Evolutionary conservation across 2,113 vertebrate species (phyloP), one percentile per base, ranked within the genome.

Genomic region (Lethenteron camtschaticum): DNA sequence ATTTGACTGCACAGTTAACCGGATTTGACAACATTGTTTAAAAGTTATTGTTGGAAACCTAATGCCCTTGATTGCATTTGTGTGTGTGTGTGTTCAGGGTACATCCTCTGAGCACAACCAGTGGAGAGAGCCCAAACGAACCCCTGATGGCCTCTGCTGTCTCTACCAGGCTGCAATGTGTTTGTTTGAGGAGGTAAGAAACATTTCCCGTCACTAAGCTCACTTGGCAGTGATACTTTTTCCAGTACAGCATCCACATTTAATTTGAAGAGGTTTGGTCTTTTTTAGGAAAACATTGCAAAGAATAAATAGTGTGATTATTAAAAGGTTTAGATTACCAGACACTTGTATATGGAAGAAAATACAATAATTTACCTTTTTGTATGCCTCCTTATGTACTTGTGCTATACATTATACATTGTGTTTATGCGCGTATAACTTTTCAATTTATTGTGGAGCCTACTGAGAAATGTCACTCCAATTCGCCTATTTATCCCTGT

Each of bases 51-150:
- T 41, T 41, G 41, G 41, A 41, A 41, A 7, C 5, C 41, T 41
- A 41, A 41, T 41, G 41, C 41, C 41, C 41, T 41, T 41, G 3
- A 41, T 41, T 41, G 41, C 41, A 41, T 41, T 7, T 41, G 41
- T 41, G 6, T 41, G 41, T 41, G 41, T 41, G 24, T 41, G 41
- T 41, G 68, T 57, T 56, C 74, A 97, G 94, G 91, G 94, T 70
- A 92, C 94, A 4, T 90, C 90, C 55, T 86, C 85, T 66, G 94
- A 99, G 79, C 83, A 89, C 58, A 96, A 86, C 76, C 94, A 99
- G 71, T 99, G 91, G 94, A 81, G 87, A 69, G 94, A 99, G 70
- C 94, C 94, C 16, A 90, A 84, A 1, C 83, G 88, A 69, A 89
- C 86, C 0, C 77, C 87, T 2, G 90, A 99, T 24, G 87, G 89